These are phyloP conservation scores for Drymodes brunneopygia DNA, from an alignment of 2,113 vertebrate species.

Conservation along the genomic window DNA sequence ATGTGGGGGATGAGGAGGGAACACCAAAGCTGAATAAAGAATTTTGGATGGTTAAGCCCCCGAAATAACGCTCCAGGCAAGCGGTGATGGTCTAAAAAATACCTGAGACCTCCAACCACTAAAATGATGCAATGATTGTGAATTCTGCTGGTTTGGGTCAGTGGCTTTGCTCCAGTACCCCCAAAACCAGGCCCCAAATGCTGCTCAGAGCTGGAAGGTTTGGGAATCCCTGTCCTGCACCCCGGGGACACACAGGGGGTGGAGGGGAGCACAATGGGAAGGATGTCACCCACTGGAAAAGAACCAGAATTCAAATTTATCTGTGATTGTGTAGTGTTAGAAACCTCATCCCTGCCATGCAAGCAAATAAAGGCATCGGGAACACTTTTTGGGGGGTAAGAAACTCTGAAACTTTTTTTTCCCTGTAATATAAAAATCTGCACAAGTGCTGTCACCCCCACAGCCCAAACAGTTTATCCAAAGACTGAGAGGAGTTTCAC, in stretches of 20 bases:
- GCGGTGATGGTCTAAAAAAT: neutral
- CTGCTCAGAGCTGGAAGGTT: neutral
- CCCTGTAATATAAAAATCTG: neutral
- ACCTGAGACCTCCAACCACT: neutral
- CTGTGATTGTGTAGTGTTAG: neutral
- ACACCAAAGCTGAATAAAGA: neutral
- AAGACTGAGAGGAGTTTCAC: neutral
- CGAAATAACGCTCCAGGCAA: neutral
- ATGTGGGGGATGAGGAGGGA: neutral
- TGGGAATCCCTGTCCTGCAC: neutral
- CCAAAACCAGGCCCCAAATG: fast-evolving
- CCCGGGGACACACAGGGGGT: fast-evolving
- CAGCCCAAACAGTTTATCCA: constrained; percentile 11
- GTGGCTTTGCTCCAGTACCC: neutral
- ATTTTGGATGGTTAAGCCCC: neutral
- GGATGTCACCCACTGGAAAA: neutral
- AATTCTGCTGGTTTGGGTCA: neutral
- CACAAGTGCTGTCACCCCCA: neutral
- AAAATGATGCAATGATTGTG: neutral
- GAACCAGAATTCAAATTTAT: neutral
- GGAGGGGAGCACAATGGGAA: neutral
- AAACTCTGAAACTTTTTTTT: neutral
- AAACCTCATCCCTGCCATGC: neutral
- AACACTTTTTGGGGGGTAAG: neutral
- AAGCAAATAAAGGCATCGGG: neutral